phyloP scores from a whole-genome alignment of 2,888 invertebrate genomes.

The Nymphalis urticae region DNA sequence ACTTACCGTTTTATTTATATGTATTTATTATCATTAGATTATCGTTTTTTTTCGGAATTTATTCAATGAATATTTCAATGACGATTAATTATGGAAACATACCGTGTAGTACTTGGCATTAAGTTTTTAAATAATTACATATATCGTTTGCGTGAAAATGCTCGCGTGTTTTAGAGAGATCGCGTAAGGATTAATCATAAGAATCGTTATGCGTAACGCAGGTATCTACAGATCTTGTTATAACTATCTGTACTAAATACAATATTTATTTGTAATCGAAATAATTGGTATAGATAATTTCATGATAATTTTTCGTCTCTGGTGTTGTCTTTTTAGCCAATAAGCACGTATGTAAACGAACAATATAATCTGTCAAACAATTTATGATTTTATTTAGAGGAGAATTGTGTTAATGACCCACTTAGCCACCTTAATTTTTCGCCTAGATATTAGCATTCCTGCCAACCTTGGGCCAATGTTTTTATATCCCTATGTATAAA shows the following conservation, averaged over 20 bases:
- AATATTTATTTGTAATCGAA: slow-evolving; percentile 3
- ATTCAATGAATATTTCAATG: neutral
- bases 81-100: slow-evolving; percentile 29
- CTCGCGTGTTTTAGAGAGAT: slow-evolving; percentile 30
- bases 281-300: slow-evolving; percentile 2
- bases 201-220: slow-evolving; percentile 27
- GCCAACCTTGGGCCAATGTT: too few species aligned
- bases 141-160: slow-evolving; percentile 24
- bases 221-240: neutral
- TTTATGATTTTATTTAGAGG: too few species aligned
- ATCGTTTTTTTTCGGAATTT: too few species aligned
- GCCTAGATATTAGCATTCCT: too few species aligned
- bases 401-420: too few species aligned
- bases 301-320: neutral
- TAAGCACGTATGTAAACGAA: too few species aligned
- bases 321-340: too few species aligned
- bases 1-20: neutral
- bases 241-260: neutral
- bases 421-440: too few species aligned
- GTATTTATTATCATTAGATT: too few species aligned
- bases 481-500: too few species aligned
- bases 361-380: too few species aligned
- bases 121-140: slow-evolving; percentile 17
- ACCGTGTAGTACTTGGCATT: slow-evolving; percentile 9
- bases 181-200: slow-evolving; percentile 23